These are phyloP conservation scores for Drosophila aldrichi DNA, from an alignment of 2,888 invertebrate species.

Conservation along the genomic window DNA sequence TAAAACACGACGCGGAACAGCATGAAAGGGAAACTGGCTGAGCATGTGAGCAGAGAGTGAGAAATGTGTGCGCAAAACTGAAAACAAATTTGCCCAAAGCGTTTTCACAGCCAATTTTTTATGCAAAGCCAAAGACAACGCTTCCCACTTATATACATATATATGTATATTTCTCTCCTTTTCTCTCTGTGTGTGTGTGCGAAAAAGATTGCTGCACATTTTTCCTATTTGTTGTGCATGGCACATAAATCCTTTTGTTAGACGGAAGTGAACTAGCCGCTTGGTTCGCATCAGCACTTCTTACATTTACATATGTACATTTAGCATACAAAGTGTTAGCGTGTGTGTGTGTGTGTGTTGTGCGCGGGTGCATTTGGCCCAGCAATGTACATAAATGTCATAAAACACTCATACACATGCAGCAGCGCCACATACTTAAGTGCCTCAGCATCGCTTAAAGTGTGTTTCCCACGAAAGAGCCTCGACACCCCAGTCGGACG, in stretches of 20 bases:
- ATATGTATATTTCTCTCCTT: too few relatives aligned
- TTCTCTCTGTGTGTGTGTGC: neutral
- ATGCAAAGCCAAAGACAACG: slow-evolving; percentile 77
- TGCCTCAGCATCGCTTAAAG: slow-evolving; percentile 23
- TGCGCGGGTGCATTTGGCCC: slow-evolving; percentile 52
- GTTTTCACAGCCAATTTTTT: slow-evolving; percentile 82
- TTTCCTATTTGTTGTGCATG: slow-evolving; percentile 63
- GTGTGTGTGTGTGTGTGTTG: neutral
- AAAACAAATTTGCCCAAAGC: slow-evolving; percentile 78
- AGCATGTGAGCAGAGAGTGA: slow-evolving; percentile 31
- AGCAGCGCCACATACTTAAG: slow-evolving; percentile 19
- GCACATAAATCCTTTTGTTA: slow-evolving; percentile 75
- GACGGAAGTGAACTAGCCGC: slow-evolving; percentile 36
- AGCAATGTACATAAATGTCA: slow-evolving; percentile 69
- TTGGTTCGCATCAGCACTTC: slow-evolving; percentile 31
- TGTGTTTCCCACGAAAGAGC: slow-evolving; percentile 18
- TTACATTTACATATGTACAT: slow-evolving; percentile 19
- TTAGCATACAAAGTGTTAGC: slow-evolving; percentile 8
- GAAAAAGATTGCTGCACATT: slow-evolving; percentile 33
- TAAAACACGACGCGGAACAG: slow-evolving; percentile 45
- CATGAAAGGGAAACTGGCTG: slow-evolving; percentile 45
- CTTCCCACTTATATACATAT: slow-evolving; percentile 21
- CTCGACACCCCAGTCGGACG: slow-evolving; percentile 19
- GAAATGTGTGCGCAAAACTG: slow-evolving; percentile 58
- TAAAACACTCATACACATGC: slow-evolving; percentile 27